Base-by-base conservation (phyloP, 2,113 vertebrate species). In the Mesoclemmys tuberculata region DNA sequence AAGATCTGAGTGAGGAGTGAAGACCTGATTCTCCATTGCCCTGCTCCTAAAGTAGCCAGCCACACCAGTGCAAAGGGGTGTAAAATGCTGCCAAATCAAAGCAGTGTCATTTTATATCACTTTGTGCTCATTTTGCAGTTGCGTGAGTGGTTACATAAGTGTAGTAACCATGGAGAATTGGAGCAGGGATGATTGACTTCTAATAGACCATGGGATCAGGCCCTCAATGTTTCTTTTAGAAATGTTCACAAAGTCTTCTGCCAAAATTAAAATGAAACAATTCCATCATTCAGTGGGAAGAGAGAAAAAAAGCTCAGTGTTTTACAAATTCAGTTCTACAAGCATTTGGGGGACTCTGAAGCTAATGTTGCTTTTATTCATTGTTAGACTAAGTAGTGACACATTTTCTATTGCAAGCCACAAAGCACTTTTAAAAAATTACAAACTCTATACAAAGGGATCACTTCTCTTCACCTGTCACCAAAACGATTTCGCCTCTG, bases 211-310 rank as follows among this genome's bases (percentile, higher is more conserved):
- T n/a, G 64, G 87, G 93, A 88, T 78, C 52, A 91, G 78, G 21
- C 84, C 93, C 80, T 88, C 9, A 1, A 90, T 96, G 95, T 96
- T 95, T 94, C 92, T 96, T 95, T 95, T 94, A 96, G 93, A 96
- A 95, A 94, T 86, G 77, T 38, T 93, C 97, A 86, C 93, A 78
- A 95, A 90, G 52, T 95, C 92, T 80, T 41, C 52, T 82, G 96
- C 95, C 96, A 96, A 94, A 46, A 91, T 46, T 44, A 94, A 97
- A 97, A 89, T 92, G n/a, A 97, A 97, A 96, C 87, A 89, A 82
- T 92, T 92, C 82, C 49, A 68, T 91, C 56, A 90, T 86, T 90
- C 94, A 92, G 5, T 0, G 0, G 10, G 35, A 77, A 56, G 94
- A 38, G 64, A 22, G 0, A 1, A 44, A 80, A 55, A 79, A 87